phyloP scores from a whole-genome alignment of 2,113 vertebrate genomes.

The Sturnus vulgaris region DNA sequence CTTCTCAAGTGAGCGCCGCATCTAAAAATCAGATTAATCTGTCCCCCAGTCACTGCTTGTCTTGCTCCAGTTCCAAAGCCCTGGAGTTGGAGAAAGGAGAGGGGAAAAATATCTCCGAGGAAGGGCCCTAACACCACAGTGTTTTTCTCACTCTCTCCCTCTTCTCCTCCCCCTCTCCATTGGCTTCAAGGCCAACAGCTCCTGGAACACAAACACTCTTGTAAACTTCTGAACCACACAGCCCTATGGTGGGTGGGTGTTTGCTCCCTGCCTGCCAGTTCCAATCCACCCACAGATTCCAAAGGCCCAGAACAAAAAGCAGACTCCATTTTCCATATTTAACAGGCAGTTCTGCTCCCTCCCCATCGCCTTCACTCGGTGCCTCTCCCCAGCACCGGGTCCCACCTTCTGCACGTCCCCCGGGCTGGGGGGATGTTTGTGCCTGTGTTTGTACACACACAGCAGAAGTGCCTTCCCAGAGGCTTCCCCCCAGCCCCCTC shows the following conservation, averaged over 20 bases:
- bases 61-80: constrained; percentile 21
- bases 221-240: constrained; percentile 72
- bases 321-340: constrained; percentile 60
- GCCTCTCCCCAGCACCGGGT: neutral
- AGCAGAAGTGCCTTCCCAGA: neutral
- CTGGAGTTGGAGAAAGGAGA: constrained; percentile 15
- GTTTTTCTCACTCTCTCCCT: constrained; percentile 56
- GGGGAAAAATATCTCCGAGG: constrained; percentile 41
- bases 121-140: constrained; percentile 58
- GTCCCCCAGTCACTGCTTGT: neutral
- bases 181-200: constrained; percentile 65
- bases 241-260: constrained; percentile 68
- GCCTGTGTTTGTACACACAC: neutral
- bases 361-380: neutral
- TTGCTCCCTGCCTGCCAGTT: constrained; percentile 67
- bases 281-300: constrained; percentile 71
- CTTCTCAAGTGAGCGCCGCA: neutral
- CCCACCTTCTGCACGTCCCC: neutral
- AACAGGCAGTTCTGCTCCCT: constrained; percentile 1
- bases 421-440: neutral
- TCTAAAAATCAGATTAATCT: neutral
- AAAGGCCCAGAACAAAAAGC: constrained; percentile 63
- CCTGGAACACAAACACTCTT: constrained; percentile 67
- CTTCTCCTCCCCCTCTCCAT: constrained; percentile 44
- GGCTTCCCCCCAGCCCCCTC: neutral